Base-by-base conservation (phyloP, 2,888 invertebrate species). In the Elegia similella region DNA sequence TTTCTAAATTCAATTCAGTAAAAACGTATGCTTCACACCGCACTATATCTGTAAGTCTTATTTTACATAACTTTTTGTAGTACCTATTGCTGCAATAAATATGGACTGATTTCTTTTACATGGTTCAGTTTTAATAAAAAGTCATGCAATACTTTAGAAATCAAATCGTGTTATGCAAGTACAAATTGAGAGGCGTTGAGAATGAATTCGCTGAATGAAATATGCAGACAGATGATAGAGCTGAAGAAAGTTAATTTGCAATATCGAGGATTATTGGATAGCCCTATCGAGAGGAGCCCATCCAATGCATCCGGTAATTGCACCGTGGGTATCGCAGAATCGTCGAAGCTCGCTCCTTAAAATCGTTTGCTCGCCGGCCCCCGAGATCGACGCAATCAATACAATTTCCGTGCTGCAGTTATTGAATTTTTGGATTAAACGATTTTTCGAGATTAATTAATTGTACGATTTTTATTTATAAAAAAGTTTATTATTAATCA, bases 381-480 rank as follows among this genome's bases (percentile, higher is more conserved):
- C 67, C 61, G 63, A 67, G 69, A 70, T 69, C 75, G 73, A 74
- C 67, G 80, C 83, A 86, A 84, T 87, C 84, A 87, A 80, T 76
- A 80, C 82, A 82, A 88, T 88, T 86, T 89, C 88, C 89, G 83
- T 75, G 69, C 66, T 70, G 1, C 50, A 68, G 69, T 69, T 63
- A 70, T 64, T 68, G 63, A 66, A 66, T 71, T 72, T 70, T 72
- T 62, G 58, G 55, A 55, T 52, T 53, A 42, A 59, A 60, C 58
- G 16, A n/a, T n/a, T n/a, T n/a, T n/a, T n/a, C n/a, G n/a, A n/a
- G n/a, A n/a, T n/a, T n/a, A n/a, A n/a, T n/a, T n/a, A n/a, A n/a
- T n/a, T n/a, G n/a, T n/a, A n/a, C n/a, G n/a, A n/a, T n/a, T n/a
- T n/a, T n/a, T n/a, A n/a, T n/a, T n/a, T n/a, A n/a, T n/a, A n/a